Percentiles rank a stretch among this genome's conserved stretches.
phyloP scores from a whole-genome alignment of 2,797 vertebrate species.

The Paedocypris micromegethes region DNA sequence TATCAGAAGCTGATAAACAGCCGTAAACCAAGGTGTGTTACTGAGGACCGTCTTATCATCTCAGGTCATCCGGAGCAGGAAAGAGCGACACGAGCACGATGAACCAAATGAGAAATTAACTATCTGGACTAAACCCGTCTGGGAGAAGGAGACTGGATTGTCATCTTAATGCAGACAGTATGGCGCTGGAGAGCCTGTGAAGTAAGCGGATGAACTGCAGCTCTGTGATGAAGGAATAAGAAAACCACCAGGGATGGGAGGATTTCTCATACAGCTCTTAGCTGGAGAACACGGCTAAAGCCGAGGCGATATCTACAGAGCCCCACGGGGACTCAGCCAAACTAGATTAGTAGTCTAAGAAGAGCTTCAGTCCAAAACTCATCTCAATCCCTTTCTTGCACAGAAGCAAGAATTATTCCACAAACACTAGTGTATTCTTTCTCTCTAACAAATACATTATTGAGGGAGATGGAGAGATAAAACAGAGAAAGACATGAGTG shows the following conservation, averaged over 20 bases:
- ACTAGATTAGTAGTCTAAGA: constrained; percentile 37
- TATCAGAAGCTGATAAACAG: not conserved
- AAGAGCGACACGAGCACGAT: not conserved
- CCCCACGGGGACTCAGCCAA: constrained; percentile 17
- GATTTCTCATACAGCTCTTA: constrained; percentile 21
- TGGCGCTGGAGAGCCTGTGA: not conserved
- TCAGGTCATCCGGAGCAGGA: constrained; percentile 9
- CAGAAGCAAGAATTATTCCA: constrained; percentile 24
- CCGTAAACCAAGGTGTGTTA: not conserved
- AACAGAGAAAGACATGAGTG: not conserved
- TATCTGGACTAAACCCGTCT: constrained; percentile 13
- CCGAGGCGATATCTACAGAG: constrained; percentile 20
- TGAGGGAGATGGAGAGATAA: not conserved
- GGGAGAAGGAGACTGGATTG: constrained; percentile 1
- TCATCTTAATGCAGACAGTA: constrained; percentile 20
- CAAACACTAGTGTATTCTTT: not conserved
- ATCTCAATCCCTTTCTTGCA: constrained; percentile 18
- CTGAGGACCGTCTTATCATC: constrained; percentile 2
- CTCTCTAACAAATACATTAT: not conserved
- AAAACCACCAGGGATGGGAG: constrained; percentile 5
- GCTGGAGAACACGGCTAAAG: constrained; percentile 30
- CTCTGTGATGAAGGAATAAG: constrained; percentile 20
- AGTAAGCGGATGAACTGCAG: constrained; percentile 19
- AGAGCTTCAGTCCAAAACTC: constrained; percentile 20
- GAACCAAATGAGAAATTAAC: constrained; percentile 8